Base-by-base conservation (phyloP, 2,888 invertebrate species). In the Ophioninae sp. region DNA sequence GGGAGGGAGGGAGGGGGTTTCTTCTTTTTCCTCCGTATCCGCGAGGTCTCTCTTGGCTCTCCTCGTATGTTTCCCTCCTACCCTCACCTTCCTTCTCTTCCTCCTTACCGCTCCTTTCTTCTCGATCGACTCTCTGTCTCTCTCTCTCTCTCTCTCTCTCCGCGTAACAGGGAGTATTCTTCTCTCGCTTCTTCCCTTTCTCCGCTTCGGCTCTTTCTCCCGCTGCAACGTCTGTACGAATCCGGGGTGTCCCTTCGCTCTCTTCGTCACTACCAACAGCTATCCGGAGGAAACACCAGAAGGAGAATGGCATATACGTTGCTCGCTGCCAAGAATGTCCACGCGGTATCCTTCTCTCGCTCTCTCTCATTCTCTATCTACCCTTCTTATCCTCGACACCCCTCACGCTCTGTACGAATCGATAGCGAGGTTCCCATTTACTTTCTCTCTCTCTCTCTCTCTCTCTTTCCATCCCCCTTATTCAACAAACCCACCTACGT, bases 271-370 rank as follows among this genome's bases (percentile, higher is more conserved):
- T 84, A 80, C 73, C 68, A 84, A 82, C 81, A 79, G 76, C 81
- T n/a, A n/a, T n/a, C 75, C 79, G 67, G 30, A 68, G 67, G 72
- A 77, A 30, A 76, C 84, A 69, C 85, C 84, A 76, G 72, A 67
- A 62, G 75, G 79, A 81, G 75, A 84, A 73, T 85, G 83, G 86
- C 86, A 84, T 87, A 87, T 88, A 88, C 86, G 85, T 88, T 88
- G 86, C 85, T 3, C 86, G 86, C 90, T 86, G 86, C 88, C 88
- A 91, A 91, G 90, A 91, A 90, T 91, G 91, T 91, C 91, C 89
- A 89, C 89, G 88, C 30, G 3, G 30, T 87, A 88, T 89, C 61
- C 90, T 90, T 89, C 83, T 65, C 74, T 74, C 73, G 62, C 72
- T 69, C 8, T 8, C 7, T 10, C 44, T n/a, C n/a, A n/a, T n/a